These are phyloP conservation scores for Rhodophaea formosa DNA, from an alignment of 2,888 invertebrate genomes.

Conservation along the genomic window DNA sequence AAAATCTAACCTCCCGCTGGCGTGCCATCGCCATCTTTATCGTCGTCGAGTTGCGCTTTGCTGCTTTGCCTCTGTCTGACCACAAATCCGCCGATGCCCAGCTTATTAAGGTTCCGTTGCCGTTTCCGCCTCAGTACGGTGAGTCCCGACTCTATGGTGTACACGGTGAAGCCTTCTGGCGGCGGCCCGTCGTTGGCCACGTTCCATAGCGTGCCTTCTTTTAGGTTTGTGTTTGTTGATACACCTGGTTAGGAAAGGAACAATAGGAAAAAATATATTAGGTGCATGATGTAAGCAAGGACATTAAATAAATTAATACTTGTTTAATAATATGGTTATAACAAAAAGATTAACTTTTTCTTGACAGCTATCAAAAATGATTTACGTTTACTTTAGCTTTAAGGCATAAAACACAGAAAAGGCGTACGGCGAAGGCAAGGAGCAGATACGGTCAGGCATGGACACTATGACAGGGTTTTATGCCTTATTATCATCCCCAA, in stretches of 20 bases:
- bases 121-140: constrained; percentile 90
- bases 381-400: no score
- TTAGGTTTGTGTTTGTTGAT: constrained; percentile 73
- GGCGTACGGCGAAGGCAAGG: no score
- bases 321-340: no score
- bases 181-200: constrained; percentile 88
- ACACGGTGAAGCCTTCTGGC: constrained; percentile 90
- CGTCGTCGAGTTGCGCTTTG: constrained; percentile 60
- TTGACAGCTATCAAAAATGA: no score
- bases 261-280: no score
- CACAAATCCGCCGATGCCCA: constrained; percentile 94
- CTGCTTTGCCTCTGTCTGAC: constrained; percentile 85
- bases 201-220: constrained; percentile 92
- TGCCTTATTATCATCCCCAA: no score
- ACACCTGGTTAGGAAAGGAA: constrained; percentile 35
- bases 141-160: constrained; percentile 90
- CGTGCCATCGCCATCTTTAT: constrained; percentile 61
- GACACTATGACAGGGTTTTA: no score
- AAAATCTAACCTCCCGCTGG: constrained; percentile 51
- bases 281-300: no score
- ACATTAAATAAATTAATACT: no score
- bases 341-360: no score
- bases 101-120: constrained; percentile 92
- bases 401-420: no score
- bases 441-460: no score